A percentile compares a stretch with the other conserved stretches of the same genome.
Evolutionary conservation across 2,797 vertebrate genomes (phyloP).

Genomic region (Fundulus diaphanus): DNA sequence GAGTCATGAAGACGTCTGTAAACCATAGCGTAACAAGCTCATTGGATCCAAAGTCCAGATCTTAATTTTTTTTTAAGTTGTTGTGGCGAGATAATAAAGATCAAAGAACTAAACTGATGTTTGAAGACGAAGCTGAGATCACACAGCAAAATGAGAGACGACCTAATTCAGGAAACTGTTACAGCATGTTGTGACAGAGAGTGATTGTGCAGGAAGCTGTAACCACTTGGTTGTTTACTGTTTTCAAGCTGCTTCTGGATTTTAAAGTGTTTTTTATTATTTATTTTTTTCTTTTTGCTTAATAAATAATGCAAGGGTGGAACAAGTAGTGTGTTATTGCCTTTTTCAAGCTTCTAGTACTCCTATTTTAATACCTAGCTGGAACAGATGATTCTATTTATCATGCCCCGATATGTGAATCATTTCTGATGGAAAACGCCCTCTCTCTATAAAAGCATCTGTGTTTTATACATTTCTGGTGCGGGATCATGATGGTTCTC

Average conservation of each 20-base stretch:
- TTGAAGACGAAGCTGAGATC: not conserved
- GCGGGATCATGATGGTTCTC: constrained; percentile 3
- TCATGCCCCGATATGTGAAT: not conserved
- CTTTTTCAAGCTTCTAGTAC: not conserved
- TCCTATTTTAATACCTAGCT: too few relatives aligned
- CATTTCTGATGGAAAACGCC: not conserved
- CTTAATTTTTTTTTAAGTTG: not conserved
- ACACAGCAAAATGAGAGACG: too few relatives aligned
- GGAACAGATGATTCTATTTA: too few relatives aligned
- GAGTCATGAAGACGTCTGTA: not conserved
- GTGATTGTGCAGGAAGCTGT: not conserved
- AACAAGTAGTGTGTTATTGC: not conserved
- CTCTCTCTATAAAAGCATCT: not conserved
- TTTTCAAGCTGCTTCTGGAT: not conserved
- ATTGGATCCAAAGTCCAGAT: not conserved
- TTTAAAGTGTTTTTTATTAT: not conserved
- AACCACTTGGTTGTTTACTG: too few relatives aligned
- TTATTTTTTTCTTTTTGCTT: not conserved
- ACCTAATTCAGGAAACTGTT: not conserved
- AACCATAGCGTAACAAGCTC: not conserved
- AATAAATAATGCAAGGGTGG: not conserved
- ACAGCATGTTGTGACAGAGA: not conserved
- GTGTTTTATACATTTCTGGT: not conserved
- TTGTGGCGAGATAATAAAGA: not conserved
- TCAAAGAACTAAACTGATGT: not conserved